These are phyloP conservation scores for Gavialis gangeticus DNA, from an alignment of 2,113 vertebrate genomes.

Conservation along the genomic window DNA sequence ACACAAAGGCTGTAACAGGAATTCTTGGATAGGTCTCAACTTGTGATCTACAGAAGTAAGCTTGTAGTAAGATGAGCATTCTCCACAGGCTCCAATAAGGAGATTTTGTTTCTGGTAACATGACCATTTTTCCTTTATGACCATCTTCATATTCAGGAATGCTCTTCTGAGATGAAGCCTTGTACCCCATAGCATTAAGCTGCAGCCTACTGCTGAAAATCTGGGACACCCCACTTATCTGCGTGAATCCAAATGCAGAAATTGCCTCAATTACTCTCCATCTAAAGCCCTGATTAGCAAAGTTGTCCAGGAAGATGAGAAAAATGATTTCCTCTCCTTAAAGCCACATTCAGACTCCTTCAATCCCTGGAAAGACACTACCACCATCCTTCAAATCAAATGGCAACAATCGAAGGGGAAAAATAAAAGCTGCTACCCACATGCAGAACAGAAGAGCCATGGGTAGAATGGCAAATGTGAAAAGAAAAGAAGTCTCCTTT, in stretches of 20 bases:
- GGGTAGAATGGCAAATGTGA: constrained; percentile 49
- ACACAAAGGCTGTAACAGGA: rapidly evolving
- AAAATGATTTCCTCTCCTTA: background rate
- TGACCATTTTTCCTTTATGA: background rate
- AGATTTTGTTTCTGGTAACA: background rate
- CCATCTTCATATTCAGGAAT: background rate
- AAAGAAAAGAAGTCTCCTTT: constrained; percentile 1
- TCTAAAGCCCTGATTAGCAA: background rate
- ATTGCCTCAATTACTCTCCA: background rate
- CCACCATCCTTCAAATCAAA: constrained; percentile 51
- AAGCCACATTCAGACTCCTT: rapidly evolving
- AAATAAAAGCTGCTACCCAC: constrained; percentile 57
- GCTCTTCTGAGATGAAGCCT: background rate
- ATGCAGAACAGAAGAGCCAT: constrained; percentile 23
- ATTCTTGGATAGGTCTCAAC: background rate
- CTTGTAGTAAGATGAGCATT: background rate
- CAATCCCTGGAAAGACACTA: background rate
- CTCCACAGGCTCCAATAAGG: background rate
- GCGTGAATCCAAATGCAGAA: background rate
- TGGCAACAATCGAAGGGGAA: constrained; percentile 24
- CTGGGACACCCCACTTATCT: rapidly evolving
- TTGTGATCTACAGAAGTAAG: background rate
- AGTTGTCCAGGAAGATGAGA: background rate
- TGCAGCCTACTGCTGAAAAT: background rate
- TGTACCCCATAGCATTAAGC: background rate